Conservation (phyloP, 2,113 vertebrate species). For the Empidonax alnorum region DNA sequence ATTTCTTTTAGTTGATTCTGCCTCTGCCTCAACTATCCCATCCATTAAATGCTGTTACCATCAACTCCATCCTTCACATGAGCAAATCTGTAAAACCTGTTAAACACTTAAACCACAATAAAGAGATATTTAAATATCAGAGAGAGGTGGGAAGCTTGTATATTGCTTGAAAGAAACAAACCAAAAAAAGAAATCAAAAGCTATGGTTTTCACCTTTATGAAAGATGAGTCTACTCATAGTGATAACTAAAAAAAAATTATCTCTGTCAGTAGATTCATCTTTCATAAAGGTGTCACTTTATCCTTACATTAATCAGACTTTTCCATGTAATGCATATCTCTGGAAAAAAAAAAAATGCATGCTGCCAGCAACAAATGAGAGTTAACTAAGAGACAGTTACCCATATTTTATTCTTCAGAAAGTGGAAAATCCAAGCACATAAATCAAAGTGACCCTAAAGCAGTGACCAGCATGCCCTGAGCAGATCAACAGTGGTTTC, state of each 20-base stretch:
- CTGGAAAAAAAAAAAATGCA: neutral
- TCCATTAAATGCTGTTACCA: neutral
- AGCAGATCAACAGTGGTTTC: slow-evolving; percentile 62
- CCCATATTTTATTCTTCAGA: slow-evolving; percentile 44
- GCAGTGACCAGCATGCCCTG: slow-evolving; percentile 61
- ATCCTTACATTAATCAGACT: neutral
- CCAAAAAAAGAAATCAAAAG: neutral
- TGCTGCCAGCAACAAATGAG: neutral
- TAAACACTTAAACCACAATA: neutral
- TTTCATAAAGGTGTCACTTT: neutral
- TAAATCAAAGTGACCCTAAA: slow-evolving; percentile 66
- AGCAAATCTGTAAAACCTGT: neutral
- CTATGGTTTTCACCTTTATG: neutral
- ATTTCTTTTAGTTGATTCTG: neutral
- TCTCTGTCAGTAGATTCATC: neutral
- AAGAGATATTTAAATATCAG: neutral
- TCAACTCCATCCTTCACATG: neutral
- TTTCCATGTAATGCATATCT: neutral
- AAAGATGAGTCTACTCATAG: no score
- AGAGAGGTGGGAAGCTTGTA: neutral
- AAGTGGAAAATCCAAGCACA: slow-evolving; percentile 56
- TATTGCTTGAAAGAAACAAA: neutral
- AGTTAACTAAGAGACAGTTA: neutral
- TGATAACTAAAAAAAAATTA: no score
- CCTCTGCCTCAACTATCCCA: neutral